Base-by-base conservation (phyloP, 1,140 invertebrate species). In the Drosophila bocqueti region DNA sequence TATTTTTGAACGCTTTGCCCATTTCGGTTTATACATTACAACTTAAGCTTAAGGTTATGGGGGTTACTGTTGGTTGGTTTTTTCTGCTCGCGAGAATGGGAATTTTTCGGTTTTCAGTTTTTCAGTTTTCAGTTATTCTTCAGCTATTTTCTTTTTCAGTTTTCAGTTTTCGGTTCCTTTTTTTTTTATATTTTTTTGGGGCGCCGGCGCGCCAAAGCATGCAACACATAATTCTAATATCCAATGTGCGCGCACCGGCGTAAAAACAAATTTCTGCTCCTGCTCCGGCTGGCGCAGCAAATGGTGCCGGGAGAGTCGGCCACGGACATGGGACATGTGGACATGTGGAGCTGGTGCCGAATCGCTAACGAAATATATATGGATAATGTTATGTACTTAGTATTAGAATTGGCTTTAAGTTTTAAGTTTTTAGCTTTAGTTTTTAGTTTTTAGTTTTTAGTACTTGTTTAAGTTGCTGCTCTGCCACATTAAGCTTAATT, bases 401-500 rank as follows among this genome's bases (percentile, higher is more conserved):
- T 57, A 64, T 74, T 74, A 76, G 45, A 75, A 75, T 75, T 47
- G 60, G 71, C 57, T 57, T 57, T 57, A 57, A 40, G 36, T 57
- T 57, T 26, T 40, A 57, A 40, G 21, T 55, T 24, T 38, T 38
- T 10, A 36, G 31, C 4, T 15, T 36, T 36, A 49, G 47, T 1
- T 29, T 21, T 54, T 36, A 54, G 50, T 38, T 38, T 76, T 76
- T 50, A 54, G 50, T 38, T 38, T 76, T 76, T 58, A 50, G 60
- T 76, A 55, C 42, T 58, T 47, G 52, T 76, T 76, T 76, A 76
- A 76, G 74, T 76, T 76, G 54, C 42, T 76, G 47, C 62, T 76
- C 62, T 76, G 73, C 73, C 73, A 76, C 62, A 42, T 76, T 76
- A 76, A 76, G 73, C 73, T 76, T 76, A 76, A 67, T 76, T 76